A percentile compares a stretch with the other conserved stretches of the same genome.
These are phyloP conservation scores for Sebastes ruberrimus DNA, from an alignment of 2,797 vertebrate species.

Conservation along the genomic window DNA sequence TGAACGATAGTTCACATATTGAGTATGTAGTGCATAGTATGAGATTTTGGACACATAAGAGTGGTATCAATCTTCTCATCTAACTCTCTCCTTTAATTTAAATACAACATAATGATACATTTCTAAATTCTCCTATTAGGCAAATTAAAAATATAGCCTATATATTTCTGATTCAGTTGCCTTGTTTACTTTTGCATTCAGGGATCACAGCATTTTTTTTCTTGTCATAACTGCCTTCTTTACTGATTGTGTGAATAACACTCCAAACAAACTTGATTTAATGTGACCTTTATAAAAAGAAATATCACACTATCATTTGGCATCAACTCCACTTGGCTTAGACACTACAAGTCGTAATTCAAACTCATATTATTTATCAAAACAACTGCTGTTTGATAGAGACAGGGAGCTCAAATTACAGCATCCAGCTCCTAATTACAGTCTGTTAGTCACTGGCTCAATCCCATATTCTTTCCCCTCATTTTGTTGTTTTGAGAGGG, in stretches of 20 bases:
- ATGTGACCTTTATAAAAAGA: background rate
- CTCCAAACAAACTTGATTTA: background rate
- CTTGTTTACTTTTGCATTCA: background rate
- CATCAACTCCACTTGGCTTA: background rate
- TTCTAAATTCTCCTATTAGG: background rate
- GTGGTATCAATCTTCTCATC: background rate
- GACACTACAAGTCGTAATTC: background rate
- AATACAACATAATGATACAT: background rate
- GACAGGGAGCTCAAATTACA: constrained; percentile 26
- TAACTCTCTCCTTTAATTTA: background rate
- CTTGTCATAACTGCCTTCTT: background rate
- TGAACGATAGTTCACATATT: too few species aligned
- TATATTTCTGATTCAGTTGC: background rate
- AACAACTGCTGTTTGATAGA: constrained; percentile 22
- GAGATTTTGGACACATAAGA: too few species aligned
- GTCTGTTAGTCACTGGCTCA: constrained; percentile 35
- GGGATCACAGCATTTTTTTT: background rate
- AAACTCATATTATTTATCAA: constrained; percentile 22
- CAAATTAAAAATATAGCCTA: background rate
- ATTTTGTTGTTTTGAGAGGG: constrained; percentile 37
- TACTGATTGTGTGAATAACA: background rate
- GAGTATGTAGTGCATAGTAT: too few species aligned
- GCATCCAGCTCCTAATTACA: constrained; percentile 46
- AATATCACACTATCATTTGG: background rate
- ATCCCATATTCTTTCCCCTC: constrained; percentile 27